Percentiles rank a stretch among this genome's conserved stretches.
These are phyloP conservation scores for Euura saliciscinereae DNA, from an alignment of 1,140 invertebrate species.

Conservation along the genomic window DNA sequence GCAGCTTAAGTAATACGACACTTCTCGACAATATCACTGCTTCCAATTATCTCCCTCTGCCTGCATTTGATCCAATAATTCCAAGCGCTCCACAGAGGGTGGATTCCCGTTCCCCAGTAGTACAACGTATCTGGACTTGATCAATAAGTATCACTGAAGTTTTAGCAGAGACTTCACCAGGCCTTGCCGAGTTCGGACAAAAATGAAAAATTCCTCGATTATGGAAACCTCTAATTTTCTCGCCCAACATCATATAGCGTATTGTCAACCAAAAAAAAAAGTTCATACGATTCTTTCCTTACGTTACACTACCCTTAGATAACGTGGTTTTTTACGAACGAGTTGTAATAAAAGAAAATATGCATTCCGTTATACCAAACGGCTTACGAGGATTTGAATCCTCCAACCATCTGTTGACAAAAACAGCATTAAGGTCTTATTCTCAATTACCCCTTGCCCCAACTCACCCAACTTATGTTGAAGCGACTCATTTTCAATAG, in stretches of 20 bases:
- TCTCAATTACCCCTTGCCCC: background rate
- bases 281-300: too few relatives aligned
- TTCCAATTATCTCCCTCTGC: background rate
- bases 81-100: background rate
- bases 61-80: background rate
- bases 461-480: background rate
- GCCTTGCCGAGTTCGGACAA: too few relatives aligned
- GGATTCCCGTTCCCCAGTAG: too few relatives aligned
- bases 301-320: too few relatives aligned
- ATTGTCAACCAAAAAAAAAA: too few relatives aligned
- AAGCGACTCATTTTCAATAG: background rate
- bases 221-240: too few relatives aligned
- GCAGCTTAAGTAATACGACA: background rate
- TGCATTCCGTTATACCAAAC: background rate
- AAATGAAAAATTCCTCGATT: too few relatives aligned
- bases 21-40: background rate
- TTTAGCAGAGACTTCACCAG: too few relatives aligned
- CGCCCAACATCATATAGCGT: too few relatives aligned
- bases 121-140: background rate
- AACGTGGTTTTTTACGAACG: background rate
- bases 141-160: background rate
- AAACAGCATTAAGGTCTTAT: background rate
- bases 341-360: background rate
- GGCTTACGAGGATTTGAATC: background rate
- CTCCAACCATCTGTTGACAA: background rate